Percentiles rank a stretch among this genome's conserved stretches.
Evolutionary conservation across 2,797 vertebrate genomes (phyloP).

Genomic region (Eupleurogrammus muticus): DNA sequence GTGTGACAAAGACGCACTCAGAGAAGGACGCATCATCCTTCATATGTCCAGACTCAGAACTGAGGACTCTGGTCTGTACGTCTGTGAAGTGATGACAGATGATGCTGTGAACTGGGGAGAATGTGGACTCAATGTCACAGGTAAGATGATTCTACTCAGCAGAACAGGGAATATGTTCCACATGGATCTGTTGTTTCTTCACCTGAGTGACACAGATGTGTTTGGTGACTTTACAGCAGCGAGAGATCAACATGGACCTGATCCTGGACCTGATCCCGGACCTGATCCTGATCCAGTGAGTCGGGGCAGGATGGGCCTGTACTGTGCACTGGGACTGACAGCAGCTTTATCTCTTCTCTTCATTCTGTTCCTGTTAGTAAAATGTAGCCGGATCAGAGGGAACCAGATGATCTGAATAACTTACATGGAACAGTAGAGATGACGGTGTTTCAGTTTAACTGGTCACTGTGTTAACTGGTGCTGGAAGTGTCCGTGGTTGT

Average conservation of each 20-base stretch:
- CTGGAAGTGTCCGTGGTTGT: too few species aligned
- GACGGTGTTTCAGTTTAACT: too few species aligned
- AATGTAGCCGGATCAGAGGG: too few species aligned
- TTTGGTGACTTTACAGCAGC: neutral
- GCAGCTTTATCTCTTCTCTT: neutral
- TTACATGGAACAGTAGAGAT: too few species aligned
- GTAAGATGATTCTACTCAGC: neutral
- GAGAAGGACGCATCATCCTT: slow-evolving; percentile 16
- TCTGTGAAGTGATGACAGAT: neutral
- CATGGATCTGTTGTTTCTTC: neutral
- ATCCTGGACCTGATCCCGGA: too few species aligned
- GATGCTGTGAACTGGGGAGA: neutral
- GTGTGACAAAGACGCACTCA: slow-evolving; percentile 8
- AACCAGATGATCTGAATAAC: too few species aligned
- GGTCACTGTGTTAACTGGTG: too few species aligned
- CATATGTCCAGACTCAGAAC: neutral
- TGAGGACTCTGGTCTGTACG: neutral
- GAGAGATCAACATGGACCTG: neutral
- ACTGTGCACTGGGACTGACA: neutral
- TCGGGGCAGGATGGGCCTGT: neutral
- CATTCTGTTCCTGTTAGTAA: too few species aligned
- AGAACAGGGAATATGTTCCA: too few species aligned
- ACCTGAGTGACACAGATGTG: neutral
- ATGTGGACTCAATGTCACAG: neutral
- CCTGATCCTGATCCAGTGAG: neutral